Conservation (phyloP, 2,888 invertebrate species). For the Idaea aversata region DNA sequence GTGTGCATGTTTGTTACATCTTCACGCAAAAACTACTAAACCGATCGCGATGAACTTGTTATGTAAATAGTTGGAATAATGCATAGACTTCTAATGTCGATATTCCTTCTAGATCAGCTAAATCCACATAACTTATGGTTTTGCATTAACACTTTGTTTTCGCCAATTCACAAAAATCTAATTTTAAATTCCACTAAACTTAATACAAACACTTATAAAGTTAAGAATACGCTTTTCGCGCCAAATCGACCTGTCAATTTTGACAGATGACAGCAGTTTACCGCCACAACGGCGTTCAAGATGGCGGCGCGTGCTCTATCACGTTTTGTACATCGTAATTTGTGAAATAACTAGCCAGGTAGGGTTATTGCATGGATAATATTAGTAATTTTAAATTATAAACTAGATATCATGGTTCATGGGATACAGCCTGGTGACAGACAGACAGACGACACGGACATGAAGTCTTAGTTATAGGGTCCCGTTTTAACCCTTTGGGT, state of each 20-base stretch:
- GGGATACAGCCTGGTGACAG: too few relatives aligned
- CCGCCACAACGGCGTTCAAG: constrained; percentile 55
- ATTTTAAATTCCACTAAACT: neutral
- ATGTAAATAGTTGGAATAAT: too few relatives aligned
- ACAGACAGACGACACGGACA: too few relatives aligned
- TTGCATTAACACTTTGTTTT: neutral
- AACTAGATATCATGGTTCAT: too few relatives aligned
- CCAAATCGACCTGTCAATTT: constrained; percentile 43
- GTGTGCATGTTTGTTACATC: too few relatives aligned
- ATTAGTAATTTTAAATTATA: neutral
- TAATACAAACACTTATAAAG: neutral
- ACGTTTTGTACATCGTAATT: constrained; percentile 19
- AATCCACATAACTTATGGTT: neutral
- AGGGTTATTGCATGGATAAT: neutral
- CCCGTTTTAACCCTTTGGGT: too few relatives aligned
- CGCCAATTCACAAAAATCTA: neutral
- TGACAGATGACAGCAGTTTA: constrained; percentile 57
- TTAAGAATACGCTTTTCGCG: constrained; percentile 17
- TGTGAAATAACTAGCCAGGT: neutral
- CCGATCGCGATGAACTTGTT: too few relatives aligned
- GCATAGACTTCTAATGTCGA: too few relatives aligned
- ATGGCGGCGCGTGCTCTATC: constrained; percentile 59
- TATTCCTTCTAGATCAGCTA: too few relatives aligned
- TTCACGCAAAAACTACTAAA: too few relatives aligned
- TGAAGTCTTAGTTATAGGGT: too few relatives aligned